These are phyloP conservation scores for Microchrysa polita DNA, from an alignment of 2,888 invertebrate genomes.

Conservation along the genomic window DNA sequence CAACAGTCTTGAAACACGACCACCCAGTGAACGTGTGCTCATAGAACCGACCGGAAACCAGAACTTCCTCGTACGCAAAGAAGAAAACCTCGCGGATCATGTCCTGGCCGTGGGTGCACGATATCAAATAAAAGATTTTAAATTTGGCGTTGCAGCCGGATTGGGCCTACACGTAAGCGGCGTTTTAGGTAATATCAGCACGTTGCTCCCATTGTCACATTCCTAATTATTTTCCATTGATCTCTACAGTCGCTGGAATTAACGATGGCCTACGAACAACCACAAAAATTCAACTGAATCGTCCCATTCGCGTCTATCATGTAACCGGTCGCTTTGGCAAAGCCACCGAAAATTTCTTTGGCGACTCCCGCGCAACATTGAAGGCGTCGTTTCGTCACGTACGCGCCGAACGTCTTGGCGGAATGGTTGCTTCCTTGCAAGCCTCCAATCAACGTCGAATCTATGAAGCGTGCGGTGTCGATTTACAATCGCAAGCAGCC, in stretches of 20 bases:
- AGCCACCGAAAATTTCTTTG: conserved; percentile 78
- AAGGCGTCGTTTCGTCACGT: conserved; percentile 78
- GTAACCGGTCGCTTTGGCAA: conserved; percentile 79
- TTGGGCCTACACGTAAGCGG: conserved; percentile 77
- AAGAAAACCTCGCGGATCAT: conserved; percentile 78
- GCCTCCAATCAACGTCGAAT: conserved; percentile 86
- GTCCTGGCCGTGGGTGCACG: conserved; percentile 79
- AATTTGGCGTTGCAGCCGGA: conserved; percentile 69
- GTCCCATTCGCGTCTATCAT: conserved; percentile 76
- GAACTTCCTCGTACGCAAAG: conserved; percentile 68
- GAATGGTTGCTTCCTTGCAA: conserved; percentile 80
- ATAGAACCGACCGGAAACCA: conserved; percentile 74
- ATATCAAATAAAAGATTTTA: conserved; percentile 75
- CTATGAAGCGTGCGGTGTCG: conserved; percentile 82
- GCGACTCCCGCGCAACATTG: conserved; percentile 76
- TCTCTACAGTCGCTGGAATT: conserved; percentile 73
- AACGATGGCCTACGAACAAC: conserved; percentile 72
- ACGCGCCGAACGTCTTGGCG: conserved; percentile 74
- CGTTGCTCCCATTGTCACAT: not conserved
- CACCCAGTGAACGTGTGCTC: conserved; percentile 68
- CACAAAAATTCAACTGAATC: conserved; percentile 68
- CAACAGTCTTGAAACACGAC: conserved; percentile 73
- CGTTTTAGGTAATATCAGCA: conserved; percentile 71
- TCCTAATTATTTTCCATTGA: too few species aligned
- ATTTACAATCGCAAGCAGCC: conserved; percentile 86